A percentile compares a stretch with the other conserved stretches of the same genome.
phyloP scores from a whole-genome alignment of 2,888 invertebrate genomes.

The Papilio gigon region DNA sequence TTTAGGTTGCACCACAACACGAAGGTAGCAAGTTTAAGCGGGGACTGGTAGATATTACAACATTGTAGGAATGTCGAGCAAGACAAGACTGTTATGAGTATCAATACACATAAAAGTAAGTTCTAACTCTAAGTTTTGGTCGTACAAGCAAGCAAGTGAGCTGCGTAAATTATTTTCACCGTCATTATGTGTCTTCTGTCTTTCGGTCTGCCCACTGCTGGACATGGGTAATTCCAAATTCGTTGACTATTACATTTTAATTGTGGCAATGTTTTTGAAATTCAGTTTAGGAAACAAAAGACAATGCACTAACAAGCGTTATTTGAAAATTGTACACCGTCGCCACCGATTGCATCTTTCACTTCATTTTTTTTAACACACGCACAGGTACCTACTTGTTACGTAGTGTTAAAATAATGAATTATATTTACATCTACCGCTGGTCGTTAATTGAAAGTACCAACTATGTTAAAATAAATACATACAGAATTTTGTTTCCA shows the following conservation, averaged over 20 bases:
- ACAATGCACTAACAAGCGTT: neutral
- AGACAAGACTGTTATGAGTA: slow-evolving; percentile 33
- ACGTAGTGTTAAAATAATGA: no score
- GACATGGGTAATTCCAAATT: no score
- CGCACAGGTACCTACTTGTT: neutral
- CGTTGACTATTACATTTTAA: no score
- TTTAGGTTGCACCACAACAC: slow-evolving; percentile 52
- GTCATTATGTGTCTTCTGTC: no score
- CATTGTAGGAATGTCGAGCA: slow-evolving; percentile 50
- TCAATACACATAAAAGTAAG: slow-evolving; percentile 28
- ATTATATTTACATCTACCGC: no score
- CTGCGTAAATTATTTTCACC: no score
- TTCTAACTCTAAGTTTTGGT: no score
- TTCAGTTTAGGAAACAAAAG: neutral
- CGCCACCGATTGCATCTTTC: neutral
- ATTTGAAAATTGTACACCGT: neutral
- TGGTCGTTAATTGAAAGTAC: no score
- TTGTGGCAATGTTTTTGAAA: neutral
- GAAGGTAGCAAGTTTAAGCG: slow-evolving; percentile 45
- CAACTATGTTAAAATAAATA: neutral
- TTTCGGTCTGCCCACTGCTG: no score
- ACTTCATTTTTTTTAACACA: neutral
- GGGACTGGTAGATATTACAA: slow-evolving; percentile 45
- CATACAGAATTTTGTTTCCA: neutral
- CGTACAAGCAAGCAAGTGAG: no score